Conservation (phyloP, 2,888 invertebrate genomes). For the Drosophila diplacantha region DNA sequence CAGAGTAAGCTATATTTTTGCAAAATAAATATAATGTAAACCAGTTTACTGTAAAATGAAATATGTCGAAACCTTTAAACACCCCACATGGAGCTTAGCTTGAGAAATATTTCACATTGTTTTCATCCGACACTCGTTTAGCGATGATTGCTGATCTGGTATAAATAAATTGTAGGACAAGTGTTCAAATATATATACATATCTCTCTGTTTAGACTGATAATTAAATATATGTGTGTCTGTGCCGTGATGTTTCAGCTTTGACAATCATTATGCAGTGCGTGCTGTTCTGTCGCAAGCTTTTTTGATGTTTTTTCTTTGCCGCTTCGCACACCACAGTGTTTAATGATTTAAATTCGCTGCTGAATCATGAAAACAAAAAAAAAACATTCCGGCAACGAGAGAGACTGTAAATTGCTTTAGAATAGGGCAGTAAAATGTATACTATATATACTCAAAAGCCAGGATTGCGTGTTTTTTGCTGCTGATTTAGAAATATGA, state of each 20-base stretch:
- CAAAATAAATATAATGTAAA: background rate
- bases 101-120: conserved; percentile 2
- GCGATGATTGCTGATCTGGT: conserved; percentile 8
- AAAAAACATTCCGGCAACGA: conserved; percentile 33
- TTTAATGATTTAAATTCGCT: conserved; percentile 53
- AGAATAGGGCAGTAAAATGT: conserved; percentile 31
- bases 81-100: background rate
- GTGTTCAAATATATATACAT: conserved; percentile 18
- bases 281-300: conserved; percentile 45
- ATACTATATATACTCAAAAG: conserved; percentile 43
- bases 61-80: background rate
- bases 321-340: conserved; percentile 37
- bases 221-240: conserved; percentile 22
- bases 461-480: conserved; percentile 49
- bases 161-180: conserved; percentile 26
- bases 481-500: conserved; percentile 44
- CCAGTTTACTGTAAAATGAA: background rate
- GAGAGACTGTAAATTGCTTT: conserved; percentile 36
- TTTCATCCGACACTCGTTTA: background rate
- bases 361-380: conserved; percentile 49
- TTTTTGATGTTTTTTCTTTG: conserved; percentile 44
- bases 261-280: conserved; percentile 61
- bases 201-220: conserved; percentile 10
- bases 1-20: background rate
- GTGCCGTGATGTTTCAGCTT: conserved; percentile 14